Evolutionary conservation across 1,140 invertebrate species (phyloP).

Genomic region (Venturia canescens): DNA sequence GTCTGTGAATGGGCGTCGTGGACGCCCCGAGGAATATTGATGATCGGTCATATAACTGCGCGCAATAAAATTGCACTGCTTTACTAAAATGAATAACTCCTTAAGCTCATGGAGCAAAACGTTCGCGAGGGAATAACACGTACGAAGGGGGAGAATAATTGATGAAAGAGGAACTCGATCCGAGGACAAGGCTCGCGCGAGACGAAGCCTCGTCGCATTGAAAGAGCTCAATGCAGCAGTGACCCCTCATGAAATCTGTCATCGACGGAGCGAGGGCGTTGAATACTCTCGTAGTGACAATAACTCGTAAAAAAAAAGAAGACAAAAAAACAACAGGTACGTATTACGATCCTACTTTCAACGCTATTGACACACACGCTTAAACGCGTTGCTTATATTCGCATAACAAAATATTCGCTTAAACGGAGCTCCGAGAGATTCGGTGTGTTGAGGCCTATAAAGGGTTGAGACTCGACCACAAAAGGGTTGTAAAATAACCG

Average conservation of each 20-base stretch:
- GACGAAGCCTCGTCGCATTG: background rate
- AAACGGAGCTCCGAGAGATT: background rate
- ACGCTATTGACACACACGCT: background rate
- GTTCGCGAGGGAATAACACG: background rate
- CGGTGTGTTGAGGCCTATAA: background rate
- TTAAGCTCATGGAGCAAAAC: background rate
- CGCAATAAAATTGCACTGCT: too few relatives aligned
- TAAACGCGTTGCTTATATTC: background rate
- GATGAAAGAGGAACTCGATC: slow-evolving; percentile 1
- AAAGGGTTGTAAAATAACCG: slow-evolving; percentile 4
- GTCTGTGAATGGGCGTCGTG: too few relatives aligned
- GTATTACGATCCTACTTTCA: background rate
- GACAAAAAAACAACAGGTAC: slow-evolving; percentile 6
- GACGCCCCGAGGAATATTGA: too few relatives aligned
- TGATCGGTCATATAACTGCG: too few relatives aligned
- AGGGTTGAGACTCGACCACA: background rate
- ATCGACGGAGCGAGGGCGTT: background rate
- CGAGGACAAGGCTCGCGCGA: background rate
- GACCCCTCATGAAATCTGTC: background rate
- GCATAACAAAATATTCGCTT: background rate
- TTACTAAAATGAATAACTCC: too few relatives aligned
- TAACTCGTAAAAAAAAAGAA: background rate
- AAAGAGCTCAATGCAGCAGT: background rate
- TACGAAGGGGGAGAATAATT: background rate
- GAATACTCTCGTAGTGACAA: background rate